Conservation (phyloP, 2,888 invertebrate species). For the Magallana nippona region DNA sequence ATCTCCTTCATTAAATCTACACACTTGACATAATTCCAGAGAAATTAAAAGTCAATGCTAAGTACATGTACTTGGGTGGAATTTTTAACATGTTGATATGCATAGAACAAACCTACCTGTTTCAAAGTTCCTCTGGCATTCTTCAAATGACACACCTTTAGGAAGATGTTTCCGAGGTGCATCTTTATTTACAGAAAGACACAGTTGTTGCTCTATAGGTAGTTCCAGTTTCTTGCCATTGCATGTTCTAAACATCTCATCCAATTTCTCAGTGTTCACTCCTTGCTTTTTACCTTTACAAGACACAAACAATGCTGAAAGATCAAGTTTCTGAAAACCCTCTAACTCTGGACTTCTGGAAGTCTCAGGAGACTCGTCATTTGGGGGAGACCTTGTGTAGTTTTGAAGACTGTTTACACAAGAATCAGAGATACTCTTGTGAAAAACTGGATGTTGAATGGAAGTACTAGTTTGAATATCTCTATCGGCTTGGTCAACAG, state of each 20-base stretch:
- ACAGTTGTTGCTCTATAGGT: background rate
- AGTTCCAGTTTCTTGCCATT: background rate
- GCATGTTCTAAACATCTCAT: background rate
- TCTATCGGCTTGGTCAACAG: background rate
- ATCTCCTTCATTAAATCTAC: no score
- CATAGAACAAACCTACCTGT: no score
- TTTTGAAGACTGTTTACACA: background rate
- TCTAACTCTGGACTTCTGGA: background rate
- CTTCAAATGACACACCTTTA: background rate
- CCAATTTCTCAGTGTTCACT: background rate
- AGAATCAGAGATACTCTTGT: background rate
- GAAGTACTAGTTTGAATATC: background rate
- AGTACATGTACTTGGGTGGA: no score
- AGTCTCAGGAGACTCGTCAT: background rate
- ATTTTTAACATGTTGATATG: no score
- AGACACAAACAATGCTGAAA: background rate
- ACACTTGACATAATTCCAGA: no score
- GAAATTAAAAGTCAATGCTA: no score
- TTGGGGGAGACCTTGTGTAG: background rate
- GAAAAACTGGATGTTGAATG: background rate
- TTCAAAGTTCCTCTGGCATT: background rate
- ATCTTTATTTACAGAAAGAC: background rate
- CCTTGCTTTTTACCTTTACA: slow-evolving; percentile 8
- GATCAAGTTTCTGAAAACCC: background rate
- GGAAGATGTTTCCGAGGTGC: background rate